Percentiles rank a stretch among this genome's conserved stretches.
Conservation (phyloP, 2,888 invertebrate genomes). For the Aleiodes testaceus region DNA sequence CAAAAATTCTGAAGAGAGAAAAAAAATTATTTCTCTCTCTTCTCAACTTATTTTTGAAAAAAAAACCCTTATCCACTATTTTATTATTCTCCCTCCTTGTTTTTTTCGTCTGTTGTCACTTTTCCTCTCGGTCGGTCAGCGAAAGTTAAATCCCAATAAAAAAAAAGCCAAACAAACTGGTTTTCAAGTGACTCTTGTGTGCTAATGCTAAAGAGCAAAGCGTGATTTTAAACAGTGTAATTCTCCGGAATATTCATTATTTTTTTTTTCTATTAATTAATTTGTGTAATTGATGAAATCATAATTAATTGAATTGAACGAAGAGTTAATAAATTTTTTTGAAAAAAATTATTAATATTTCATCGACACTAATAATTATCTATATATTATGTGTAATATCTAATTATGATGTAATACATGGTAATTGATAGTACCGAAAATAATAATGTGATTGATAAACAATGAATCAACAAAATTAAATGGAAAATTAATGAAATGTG, state of each 20-base stretch:
- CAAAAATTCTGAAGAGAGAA: no score
- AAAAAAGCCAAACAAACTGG: slow-evolving; percentile 60
- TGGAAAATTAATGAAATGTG: background rate
- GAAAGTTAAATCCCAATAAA: slow-evolving; percentile 64
- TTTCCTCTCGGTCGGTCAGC: slow-evolving; percentile 67
- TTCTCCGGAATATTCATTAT: no score
- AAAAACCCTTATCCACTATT: slow-evolving; percentile 46
- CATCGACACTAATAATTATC: slow-evolving; percentile 27
- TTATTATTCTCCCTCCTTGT: background rate
- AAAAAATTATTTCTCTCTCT: no score
- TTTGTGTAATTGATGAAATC: background rate
- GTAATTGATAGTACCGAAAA: slow-evolving; percentile 14
- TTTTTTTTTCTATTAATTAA: background rate
- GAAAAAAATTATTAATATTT: no score
- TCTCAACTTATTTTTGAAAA: background rate
- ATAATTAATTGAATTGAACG: background rate
- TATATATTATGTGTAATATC: slow-evolving; percentile 30
- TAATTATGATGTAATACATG: slow-evolving; percentile 27
- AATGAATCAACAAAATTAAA: background rate
- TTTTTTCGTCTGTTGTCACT: slow-evolving; percentile 54
- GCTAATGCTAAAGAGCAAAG: slow-evolving; percentile 58
- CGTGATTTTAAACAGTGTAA: slow-evolving; percentile 19
- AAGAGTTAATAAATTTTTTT: slow-evolving; percentile 6
- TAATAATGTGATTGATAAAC: background rate
- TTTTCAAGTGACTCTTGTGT: slow-evolving; percentile 64